Percentiles rank a stretch among this genome's conserved stretches.
Conservation (phyloP, 2,113 vertebrate species). For the Tenrec ecaudatus region DNA sequence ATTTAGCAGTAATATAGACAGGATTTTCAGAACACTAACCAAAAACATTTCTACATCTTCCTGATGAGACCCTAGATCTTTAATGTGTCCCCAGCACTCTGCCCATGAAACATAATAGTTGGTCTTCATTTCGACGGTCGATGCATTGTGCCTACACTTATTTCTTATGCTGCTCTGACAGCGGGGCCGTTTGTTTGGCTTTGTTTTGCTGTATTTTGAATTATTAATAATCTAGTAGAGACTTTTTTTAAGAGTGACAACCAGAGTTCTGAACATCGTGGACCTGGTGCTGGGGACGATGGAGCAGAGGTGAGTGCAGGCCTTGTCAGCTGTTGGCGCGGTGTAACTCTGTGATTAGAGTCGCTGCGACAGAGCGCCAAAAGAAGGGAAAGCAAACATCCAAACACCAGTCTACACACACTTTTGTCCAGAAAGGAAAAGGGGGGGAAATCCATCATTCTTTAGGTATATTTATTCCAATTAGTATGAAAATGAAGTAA, state of each 20-base stretch:
- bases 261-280: constrained; percentile 54
- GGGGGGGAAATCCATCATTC: neutral
- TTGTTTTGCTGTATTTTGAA: constrained; percentile 68
- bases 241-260: constrained; percentile 43
- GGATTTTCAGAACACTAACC: constrained; percentile 41
- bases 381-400: neutral
- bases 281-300: constrained; percentile 21
- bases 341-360: neutral
- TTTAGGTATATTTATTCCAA: constrained; percentile 29
- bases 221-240: constrained; percentile 67
- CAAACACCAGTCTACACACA: neutral
- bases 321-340: constrained; percentile 46
- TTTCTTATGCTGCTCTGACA: constrained; percentile 24
- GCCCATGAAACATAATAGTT: constrained; percentile 15
- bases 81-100: constrained; percentile 29
- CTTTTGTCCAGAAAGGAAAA: constrained; percentile 9
- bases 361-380: constrained; percentile 18
- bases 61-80: constrained; percentile 40
- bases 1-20: constrained; percentile 56
- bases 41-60: neutral
- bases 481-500: neutral
- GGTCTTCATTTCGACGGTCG: constrained; percentile 59
- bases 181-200: constrained; percentile 54
- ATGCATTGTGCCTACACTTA: constrained; percentile 36
- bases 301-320: neutral